These are phyloP conservation scores for Eupeodes latifasciatus DNA, from an alignment of 2,888 invertebrate species.

Conservation along the genomic window DNA sequence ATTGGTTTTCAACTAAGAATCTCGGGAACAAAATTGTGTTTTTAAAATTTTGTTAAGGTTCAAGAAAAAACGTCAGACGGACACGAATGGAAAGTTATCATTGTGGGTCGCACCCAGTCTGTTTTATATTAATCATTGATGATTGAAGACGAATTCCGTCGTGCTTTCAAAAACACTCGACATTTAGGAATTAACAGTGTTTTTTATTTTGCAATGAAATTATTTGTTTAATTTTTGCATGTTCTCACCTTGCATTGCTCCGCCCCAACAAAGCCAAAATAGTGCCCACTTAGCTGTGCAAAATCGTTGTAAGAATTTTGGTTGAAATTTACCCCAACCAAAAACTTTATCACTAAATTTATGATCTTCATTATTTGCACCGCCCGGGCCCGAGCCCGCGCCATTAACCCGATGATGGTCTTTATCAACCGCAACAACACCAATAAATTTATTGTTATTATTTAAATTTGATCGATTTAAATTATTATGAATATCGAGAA, in stretches of 20 bases:
- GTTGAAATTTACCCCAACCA: slow-evolving; percentile 89
- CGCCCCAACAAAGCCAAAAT: slow-evolving; percentile 92
- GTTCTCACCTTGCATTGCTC: slow-evolving; percentile 89
- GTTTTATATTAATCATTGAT: no score
- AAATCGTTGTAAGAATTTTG: slow-evolving; percentile 88
- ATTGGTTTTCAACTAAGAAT: no score
- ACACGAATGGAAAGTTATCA: no score
- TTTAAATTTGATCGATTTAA: slow-evolving; percentile 77
- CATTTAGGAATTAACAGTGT: no score
- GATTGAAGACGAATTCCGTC: no score
- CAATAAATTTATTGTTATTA: slow-evolving; percentile 79
- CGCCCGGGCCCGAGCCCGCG: slow-evolving; percentile 6
- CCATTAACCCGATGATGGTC: slow-evolving; percentile 44
- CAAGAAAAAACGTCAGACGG: no score
- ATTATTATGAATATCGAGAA: slow-evolving; percentile 77
- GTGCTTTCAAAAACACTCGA: no score
- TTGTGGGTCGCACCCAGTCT: no score
- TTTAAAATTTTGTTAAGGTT: no score
- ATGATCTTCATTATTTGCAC: slow-evolving; percentile 35
- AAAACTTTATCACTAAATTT: slow-evolving; percentile 82
- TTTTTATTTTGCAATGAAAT: neutral
- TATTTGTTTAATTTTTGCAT: neutral
- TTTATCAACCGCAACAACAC: slow-evolving; percentile 72
- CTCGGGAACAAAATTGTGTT: no score
- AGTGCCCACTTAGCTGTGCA: slow-evolving; percentile 91